A percentile compares a stretch with the other conserved stretches of the same genome.
phyloP scores from a whole-genome alignment of 2,888 invertebrate genomes.

The Allolobophora icterica region DNA sequence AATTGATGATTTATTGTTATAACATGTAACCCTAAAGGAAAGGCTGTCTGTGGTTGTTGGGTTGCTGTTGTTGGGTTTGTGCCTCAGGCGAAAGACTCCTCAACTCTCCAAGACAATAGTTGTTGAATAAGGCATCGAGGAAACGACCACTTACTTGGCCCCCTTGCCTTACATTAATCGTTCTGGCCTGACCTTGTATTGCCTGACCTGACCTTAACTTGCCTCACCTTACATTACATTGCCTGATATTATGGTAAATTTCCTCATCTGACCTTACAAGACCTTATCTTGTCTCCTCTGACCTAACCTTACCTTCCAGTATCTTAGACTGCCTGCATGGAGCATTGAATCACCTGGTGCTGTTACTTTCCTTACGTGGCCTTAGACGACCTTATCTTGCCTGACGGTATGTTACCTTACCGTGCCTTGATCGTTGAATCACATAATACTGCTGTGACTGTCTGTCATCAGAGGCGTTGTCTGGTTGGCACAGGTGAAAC shows the following conservation, averaged over 20 bases:
- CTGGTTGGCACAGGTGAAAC: constrained; percentile 4
- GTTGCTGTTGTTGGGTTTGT: not conserved
- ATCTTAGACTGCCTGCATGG: too few species aligned
- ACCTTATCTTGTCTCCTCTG: too few species aligned
- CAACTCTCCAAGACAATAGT: not conserved
- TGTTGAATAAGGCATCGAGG: not conserved
- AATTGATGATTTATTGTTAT: not conserved
- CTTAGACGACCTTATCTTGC: not conserved
- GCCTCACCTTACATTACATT: too few species aligned
- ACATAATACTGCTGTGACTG: too few species aligned
- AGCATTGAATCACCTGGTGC: too few species aligned
- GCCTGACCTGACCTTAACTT: too few species aligned
- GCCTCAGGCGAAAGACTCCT: not conserved
- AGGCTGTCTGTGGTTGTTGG: not conserved
- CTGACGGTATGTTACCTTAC: not conserved
- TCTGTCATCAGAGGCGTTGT: not conserved
- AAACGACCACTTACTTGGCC: not conserved
- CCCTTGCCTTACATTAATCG: not conserved
- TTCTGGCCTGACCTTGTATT: not conserved
- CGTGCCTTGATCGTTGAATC: not conserved
- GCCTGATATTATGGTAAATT: too few species aligned
- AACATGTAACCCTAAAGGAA: not conserved
- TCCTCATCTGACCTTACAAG: too few species aligned
- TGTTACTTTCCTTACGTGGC: not conserved
- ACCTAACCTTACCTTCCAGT: too few species aligned